phyloP scores from a whole-genome alignment of 2,888 invertebrate genomes.

The Tachina lurida region DNA sequence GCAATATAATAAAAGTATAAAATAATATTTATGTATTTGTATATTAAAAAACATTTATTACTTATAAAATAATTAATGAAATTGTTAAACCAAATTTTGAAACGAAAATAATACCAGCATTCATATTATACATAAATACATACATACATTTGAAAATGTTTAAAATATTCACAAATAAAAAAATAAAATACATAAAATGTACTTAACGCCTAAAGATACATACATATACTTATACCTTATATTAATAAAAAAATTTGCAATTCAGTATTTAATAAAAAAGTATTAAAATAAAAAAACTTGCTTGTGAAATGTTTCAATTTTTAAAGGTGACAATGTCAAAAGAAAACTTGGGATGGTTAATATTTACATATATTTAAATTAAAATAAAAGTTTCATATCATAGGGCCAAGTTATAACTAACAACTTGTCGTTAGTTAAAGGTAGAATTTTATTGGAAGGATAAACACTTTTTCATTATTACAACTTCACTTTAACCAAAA shows the following conservation, averaged over 20 bases:
- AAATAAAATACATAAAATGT: conserved; percentile 28
- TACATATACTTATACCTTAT: conserved; percentile 31
- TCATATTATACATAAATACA: conserved; percentile 45
- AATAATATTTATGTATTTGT: conserved; percentile 25
- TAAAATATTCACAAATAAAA: conserved; percentile 15
- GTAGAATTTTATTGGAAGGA: too few relatives aligned
- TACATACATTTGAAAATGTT: conserved; percentile 6
- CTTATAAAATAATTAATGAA: conserved; percentile 25
- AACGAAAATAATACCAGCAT: conserved; percentile 44
- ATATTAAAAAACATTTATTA: conserved; percentile 47
- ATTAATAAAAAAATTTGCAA: conserved; percentile 44
- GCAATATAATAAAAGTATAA: conserved; percentile 46
- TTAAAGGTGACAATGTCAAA: too few relatives aligned
- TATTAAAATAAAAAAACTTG: background rate
- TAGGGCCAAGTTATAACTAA: too few relatives aligned
- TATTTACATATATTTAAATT: too few relatives aligned
- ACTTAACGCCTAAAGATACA: conserved; percentile 48
- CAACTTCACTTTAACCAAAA: too few relatives aligned
- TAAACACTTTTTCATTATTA: too few relatives aligned
- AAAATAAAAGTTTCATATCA: too few relatives aligned
- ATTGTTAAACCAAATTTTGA: conserved; percentile 15
- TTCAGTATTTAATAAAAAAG: conserved; percentile 51
- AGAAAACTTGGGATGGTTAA: too few relatives aligned
- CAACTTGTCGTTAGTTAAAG: too few relatives aligned
- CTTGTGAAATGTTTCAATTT: background rate